phyloP scores from a whole-genome alignment of 2,888 invertebrate genomes.

The Lasioglossum figueresi region DNA sequence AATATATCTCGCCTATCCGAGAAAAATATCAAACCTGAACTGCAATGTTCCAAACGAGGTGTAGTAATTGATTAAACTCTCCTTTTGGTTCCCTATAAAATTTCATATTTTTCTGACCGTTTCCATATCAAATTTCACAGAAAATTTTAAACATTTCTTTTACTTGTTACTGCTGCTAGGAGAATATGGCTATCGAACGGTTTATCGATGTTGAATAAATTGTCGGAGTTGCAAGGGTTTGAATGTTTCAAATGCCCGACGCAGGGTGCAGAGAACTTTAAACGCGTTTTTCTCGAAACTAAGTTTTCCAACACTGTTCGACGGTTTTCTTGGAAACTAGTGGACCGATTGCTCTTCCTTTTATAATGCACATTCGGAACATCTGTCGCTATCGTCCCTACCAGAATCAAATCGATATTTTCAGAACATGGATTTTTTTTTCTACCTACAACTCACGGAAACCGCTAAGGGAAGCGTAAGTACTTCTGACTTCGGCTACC shows the following conservation, averaged over 20 bases:
- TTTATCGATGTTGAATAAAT: neutral
- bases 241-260: neutral
- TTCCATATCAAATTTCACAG: neutral
- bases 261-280: slow-evolving; percentile 1
- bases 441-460: neutral
- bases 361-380: slow-evolving; percentile 7
- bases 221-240: neutral
- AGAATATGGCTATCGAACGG: neutral
- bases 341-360: slow-evolving; percentile 10
- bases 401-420: slow-evolving; percentile 5
- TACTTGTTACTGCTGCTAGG: neutral
- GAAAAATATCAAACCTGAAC: neutral
- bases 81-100: neutral
- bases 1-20: neutral
- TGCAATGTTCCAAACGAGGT: neutral
- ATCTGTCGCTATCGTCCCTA: slow-evolving; percentile 5
- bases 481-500: neutral
- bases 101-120: no score
- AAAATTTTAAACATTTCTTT: neutral
- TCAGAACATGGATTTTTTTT: neutral
- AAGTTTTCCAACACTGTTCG: neutral
- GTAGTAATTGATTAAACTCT: neutral
- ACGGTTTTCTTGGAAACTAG: slow-evolving; percentile 1
- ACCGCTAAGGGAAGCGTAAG: neutral
- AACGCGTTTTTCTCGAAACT: slow-evolving; percentile 11